phyloP scores from a whole-genome alignment of 2,797 vertebrate species.

The Ptychadena robeensis region DNA sequence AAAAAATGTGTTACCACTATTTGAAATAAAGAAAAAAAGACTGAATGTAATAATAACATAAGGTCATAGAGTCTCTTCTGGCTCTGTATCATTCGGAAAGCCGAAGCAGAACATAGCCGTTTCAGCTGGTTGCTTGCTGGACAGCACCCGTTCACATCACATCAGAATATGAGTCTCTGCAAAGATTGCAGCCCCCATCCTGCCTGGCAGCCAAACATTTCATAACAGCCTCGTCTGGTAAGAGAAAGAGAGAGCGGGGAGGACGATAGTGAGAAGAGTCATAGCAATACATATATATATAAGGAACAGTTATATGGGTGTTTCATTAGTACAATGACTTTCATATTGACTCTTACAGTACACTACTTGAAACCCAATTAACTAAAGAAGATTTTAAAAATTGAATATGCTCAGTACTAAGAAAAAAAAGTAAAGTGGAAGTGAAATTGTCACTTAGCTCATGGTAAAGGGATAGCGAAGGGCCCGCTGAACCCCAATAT shows the following conservation, averaged over 20 bases:
- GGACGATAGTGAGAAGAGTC: background rate
- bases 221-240: background rate
- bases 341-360: no score
- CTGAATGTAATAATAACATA: slow-evolving; percentile 17
- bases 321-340: no score
- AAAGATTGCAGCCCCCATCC: background rate
- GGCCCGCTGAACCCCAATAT: no score
- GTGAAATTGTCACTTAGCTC: no score
- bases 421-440: no score
- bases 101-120: slow-evolving; percentile 49
- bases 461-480: no score
- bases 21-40: no score
- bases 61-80: slow-evolving; percentile 31
- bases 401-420: no score
- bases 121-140: slow-evolving; percentile 58
- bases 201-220: slow-evolving; percentile 8
- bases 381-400: no score
- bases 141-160: slow-evolving; percentile 53
- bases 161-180: slow-evolving; percentile 23
- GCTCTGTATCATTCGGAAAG: slow-evolving; percentile 6
- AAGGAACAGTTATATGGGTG: background rate
- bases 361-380: no score
- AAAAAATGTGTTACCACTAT: background rate
- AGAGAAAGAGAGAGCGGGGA: background rate
- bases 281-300: background rate